Conservation (phyloP, 2,797 vertebrate genomes). For the Zalophus californianus region DNA sequence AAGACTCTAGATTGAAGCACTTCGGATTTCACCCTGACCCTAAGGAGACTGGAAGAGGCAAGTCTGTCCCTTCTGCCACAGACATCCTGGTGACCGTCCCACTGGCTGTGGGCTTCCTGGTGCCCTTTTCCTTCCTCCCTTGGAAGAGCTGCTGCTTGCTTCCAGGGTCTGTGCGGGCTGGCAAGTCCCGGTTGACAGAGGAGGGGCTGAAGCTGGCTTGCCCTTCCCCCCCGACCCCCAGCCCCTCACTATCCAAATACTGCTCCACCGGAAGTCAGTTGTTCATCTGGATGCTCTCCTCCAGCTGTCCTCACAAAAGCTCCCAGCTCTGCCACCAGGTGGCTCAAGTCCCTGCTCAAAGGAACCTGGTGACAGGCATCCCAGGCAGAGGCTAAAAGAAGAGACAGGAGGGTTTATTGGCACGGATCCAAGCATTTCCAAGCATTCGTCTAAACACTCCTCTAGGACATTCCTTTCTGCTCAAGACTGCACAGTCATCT, state of each 20-base stretch:
- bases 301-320: constrained; percentile 91
- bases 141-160: constrained; percentile 86
- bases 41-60: background rate
- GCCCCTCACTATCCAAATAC: constrained; percentile 68
- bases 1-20: background rate
- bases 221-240: background rate
- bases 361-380: constrained; percentile 73
- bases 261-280: constrained; percentile 90
- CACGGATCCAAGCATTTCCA: background rate
- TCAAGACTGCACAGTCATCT: no score
- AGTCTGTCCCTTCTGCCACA: background rate
- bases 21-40: background rate
- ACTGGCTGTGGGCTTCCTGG: accelerated
- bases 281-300: constrained; percentile 92
- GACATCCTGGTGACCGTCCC: background rate
- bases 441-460: background rate
- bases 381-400: constrained; percentile 86
- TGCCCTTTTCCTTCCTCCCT: constrained; percentile 80
- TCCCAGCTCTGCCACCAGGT: constrained; percentile 91
- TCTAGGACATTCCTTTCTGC: background rate
- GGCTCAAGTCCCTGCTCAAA: constrained; percentile 86
- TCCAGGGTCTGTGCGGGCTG: constrained; percentile 76
- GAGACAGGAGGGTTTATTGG: background rate
- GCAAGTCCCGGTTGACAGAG: constrained; percentile 73
- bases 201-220: constrained; percentile 75